Percentiles rank a stretch among this genome's conserved stretches.
Evolutionary conservation across 2,113 vertebrate species (phyloP).

Genomic region (Megaceryle torquata): DNA sequence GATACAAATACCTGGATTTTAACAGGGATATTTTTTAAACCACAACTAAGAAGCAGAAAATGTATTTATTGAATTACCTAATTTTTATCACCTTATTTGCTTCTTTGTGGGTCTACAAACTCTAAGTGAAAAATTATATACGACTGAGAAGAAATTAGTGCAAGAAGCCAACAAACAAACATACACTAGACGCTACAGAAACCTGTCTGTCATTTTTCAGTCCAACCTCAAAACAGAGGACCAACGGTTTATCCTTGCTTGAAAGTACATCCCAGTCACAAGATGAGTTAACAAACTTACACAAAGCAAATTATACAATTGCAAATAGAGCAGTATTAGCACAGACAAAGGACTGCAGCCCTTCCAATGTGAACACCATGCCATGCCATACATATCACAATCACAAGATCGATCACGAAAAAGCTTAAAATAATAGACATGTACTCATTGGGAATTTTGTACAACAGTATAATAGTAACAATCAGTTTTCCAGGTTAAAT

Average conservation of each 20-base stretch:
- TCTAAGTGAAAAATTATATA: not conserved
- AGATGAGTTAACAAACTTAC: not conserved
- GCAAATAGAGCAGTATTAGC: not conserved
- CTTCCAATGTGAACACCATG: not conserved
- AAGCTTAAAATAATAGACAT: not conserved
- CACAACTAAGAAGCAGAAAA: not conserved
- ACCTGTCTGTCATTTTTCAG: not conserved
- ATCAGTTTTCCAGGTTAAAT: not conserved
- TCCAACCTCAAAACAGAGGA: not conserved
- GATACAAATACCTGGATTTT: not conserved
- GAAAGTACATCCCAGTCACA: not conserved
- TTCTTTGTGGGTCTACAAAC: not conserved
- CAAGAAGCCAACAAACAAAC: not conserved
- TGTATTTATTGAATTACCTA: not conserved
- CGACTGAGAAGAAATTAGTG: not conserved
- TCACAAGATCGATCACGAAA: not conserved
- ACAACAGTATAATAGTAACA: not conserved
- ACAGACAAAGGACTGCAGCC: not conserved
- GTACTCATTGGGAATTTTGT: not conserved
- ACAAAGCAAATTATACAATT: not conserved
- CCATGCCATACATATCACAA: accelerated
- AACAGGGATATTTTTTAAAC: not conserved
- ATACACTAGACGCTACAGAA: not conserved
- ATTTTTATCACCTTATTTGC: not conserved
- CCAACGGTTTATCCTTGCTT: not conserved